Conservation (phyloP, 1,140 invertebrate species). For the Papilio machaon region DNA sequence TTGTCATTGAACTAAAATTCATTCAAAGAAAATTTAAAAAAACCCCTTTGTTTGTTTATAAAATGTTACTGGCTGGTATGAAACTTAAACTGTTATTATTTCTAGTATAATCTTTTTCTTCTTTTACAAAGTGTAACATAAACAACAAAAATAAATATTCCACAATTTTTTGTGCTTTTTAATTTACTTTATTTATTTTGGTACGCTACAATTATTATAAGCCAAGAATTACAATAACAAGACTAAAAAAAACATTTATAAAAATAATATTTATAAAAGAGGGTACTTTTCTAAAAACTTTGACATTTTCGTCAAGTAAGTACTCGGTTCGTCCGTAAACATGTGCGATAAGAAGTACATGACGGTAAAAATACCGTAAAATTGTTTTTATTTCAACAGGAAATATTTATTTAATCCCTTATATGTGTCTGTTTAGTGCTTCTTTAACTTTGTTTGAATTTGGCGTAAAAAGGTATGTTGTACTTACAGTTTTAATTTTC, state of each 20-base stretch:
- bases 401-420: neutral
- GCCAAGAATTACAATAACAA: no score
- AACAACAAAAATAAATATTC: no score
- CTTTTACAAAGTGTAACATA: no score
- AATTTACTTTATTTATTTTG: no score
- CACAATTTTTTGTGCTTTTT: no score
- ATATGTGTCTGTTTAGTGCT: no score
- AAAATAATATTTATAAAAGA: neutral
- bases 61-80: no score
- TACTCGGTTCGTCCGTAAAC: neutral
- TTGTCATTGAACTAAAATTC: constrained; percentile 60
- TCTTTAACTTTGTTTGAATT: neutral
- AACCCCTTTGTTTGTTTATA: no score
- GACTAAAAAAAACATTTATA: neutral
- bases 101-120: no score
- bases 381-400: neutral
- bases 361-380: neutral
- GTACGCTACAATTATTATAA: no score
- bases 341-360: no score
- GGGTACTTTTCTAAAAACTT: neutral
- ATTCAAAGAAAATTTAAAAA: neutral
- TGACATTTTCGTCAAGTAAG: neutral
- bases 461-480: neutral
- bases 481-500: constrained; percentile 60
- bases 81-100: no score